phyloP scores from a whole-genome alignment of 1,140 invertebrate species.

The Drosophila suzukii region DNA sequence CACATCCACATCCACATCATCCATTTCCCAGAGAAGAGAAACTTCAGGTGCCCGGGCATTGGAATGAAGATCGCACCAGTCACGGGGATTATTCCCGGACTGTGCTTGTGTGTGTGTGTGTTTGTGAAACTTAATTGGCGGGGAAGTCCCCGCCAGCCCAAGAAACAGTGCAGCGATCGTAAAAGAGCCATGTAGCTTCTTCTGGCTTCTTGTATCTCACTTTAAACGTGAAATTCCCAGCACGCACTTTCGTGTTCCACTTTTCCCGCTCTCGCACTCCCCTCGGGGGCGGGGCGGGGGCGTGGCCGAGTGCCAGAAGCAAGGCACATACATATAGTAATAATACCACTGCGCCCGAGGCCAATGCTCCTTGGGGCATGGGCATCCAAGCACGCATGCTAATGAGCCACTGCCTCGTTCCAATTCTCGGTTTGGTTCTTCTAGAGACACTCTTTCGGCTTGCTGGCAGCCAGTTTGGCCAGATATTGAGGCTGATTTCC shows the following conservation, averaged over 20 bases:
- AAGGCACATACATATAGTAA: not conserved
- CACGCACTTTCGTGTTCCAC: conserved; percentile 60
- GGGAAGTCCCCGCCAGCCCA: not conserved
- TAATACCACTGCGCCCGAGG: conserved; percentile 23
- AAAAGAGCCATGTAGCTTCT: conserved; percentile 7
- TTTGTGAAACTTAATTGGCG: conserved; percentile 1
- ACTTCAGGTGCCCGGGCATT: not conserved
- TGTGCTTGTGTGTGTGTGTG: not conserved
- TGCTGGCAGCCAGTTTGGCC: not conserved
- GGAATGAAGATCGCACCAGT: not conserved
- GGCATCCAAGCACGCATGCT: conserved; percentile 52
- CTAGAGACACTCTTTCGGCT: not conserved
- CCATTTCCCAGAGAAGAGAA: conserved; percentile 1
- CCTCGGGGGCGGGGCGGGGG: conserved; percentile 2
- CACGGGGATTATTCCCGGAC: conserved; percentile 3
- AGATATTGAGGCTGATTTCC: not conserved
- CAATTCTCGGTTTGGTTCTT: conserved; percentile 3
- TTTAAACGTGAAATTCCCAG: conserved; percentile 36
- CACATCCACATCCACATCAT: not conserved
- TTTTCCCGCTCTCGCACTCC: conserved; percentile 25
- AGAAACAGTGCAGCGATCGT: not conserved
- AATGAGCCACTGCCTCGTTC: conserved; percentile 47
- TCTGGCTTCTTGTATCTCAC: not conserved
- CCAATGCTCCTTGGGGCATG: conserved; percentile 55
- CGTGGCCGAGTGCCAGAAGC: conserved; percentile 13